phyloP scores from a whole-genome alignment of 2,113 vertebrate species.

The Psittacus erithacus region DNA sequence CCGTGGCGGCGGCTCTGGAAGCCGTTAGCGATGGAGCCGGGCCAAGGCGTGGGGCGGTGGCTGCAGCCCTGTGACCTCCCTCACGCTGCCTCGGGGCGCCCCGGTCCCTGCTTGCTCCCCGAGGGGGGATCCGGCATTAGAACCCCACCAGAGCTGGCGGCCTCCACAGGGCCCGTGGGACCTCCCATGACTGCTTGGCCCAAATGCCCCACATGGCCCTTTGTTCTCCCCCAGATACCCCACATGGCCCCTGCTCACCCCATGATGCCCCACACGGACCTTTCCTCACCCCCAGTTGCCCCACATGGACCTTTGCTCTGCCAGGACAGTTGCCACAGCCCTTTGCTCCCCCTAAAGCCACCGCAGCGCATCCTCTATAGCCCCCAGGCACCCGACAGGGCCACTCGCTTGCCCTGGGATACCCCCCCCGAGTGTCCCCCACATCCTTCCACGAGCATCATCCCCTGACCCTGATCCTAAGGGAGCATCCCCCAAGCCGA shows the following conservation, averaged over 20 bases:
- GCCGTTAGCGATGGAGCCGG: not conserved
- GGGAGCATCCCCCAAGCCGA: not conserved
- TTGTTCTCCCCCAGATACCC: too few relatives aligned
- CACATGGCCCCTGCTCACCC: not conserved
- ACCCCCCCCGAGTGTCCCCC: rapidly evolving
- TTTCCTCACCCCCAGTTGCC: not conserved
- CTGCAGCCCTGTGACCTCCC: not conserved
- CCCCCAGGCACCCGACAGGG: not conserved
- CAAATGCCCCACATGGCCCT: not conserved
- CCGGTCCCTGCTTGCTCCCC: rapidly evolving
- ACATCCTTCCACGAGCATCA: not conserved
- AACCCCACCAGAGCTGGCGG: rapidly evolving
- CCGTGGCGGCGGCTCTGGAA: slow-evolving; percentile 18
- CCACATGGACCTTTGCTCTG: rapidly evolving
- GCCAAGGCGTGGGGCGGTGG: slow-evolving; percentile 6
- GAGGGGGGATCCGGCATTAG: not conserved
- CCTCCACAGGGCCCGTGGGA: rapidly evolving
- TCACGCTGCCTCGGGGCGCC: not conserved
- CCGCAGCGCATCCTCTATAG: not conserved
- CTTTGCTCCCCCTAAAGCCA: not conserved
- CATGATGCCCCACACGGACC: not conserved
- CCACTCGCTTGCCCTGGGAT: rapidly evolving
- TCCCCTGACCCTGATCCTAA: not conserved
- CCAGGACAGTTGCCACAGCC: not conserved
- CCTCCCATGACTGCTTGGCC: not conserved